Conservation (phyloP, 1,140 invertebrate genomes). For the Drosophila pandora region DNA sequence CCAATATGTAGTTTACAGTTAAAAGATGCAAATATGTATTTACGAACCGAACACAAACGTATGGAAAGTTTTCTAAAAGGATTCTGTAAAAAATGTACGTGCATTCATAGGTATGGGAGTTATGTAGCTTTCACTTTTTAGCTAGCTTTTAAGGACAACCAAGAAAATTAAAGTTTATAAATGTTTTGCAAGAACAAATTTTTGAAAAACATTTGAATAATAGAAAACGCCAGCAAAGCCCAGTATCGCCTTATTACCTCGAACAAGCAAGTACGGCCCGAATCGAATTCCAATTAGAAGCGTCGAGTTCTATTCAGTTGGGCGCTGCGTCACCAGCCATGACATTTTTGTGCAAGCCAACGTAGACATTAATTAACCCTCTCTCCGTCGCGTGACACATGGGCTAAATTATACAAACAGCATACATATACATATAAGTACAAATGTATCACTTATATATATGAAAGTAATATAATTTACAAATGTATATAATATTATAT, state of each 20-base stretch:
- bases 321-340: constrained; percentile 74
- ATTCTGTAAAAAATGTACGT: too few relatives aligned
- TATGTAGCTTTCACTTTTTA: too few relatives aligned
- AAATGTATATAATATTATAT: too few relatives aligned
- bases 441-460: too few relatives aligned
- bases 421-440: constrained; percentile 11
- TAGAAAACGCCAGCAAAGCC: constrained; percentile 35
- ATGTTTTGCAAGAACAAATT: constrained; percentile 30
- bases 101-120: too few relatives aligned
- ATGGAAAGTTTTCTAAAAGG: too few relatives aligned
- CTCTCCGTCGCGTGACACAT: constrained; percentile 67
- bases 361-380: constrained; percentile 78
- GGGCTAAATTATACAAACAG: constrained; percentile 41
- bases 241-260: constrained; percentile 59
- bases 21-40: constrained; percentile 55
- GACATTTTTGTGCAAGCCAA: constrained; percentile 69
- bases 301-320: constrained; percentile 78
- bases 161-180: too few relatives aligned
- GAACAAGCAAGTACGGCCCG: constrained; percentile 19
- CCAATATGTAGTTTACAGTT: constrained; percentile 48
- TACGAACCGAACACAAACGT: too few relatives aligned
- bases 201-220: not conserved
- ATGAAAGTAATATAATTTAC: too few relatives aligned
- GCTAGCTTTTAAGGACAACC: too few relatives aligned
- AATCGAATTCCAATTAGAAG: constrained; percentile 73